Base-by-base conservation (phyloP, 2,797 vertebrate species). In the Alca torda region DNA sequence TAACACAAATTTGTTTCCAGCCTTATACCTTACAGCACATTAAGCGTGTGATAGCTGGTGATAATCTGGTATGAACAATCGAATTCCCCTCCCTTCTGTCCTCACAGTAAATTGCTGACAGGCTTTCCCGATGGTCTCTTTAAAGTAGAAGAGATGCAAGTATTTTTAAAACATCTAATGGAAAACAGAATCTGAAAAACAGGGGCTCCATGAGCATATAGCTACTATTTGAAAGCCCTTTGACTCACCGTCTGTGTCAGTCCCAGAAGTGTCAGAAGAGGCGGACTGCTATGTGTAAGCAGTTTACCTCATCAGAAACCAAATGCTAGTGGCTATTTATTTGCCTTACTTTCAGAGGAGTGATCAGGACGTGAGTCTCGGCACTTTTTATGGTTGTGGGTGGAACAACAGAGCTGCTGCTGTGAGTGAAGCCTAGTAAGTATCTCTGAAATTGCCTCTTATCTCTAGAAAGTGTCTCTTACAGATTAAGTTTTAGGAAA, bases 221-320 rank as follows among this genome's bases (percentile, higher is more conserved):
- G 57, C 61, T 86, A 26, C 73, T 90, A 23, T 88, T 88, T 93
- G 83, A 81, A 75, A 93, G 69, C 65, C 51, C 54, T 91, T 91
- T 88, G 86, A 65, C 48, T 93, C 50, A 78, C 61, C 5, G 4
- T 81, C 69, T 90, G 53, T 91, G 69, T 74, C 85, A 18, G 53
- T 72, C 73, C 76, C 76, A 50, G 73, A 61, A 61, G 85, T 5
- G 43, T 17, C 61, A 88, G 80, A 65, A 82, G 89, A 83, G 75
- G 81, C 9, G 0, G 69, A 75, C 82, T 75, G 48, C 57, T 61
- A 35, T 46, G 79, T 83, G 82, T 78, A 84, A 95, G 83, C 85
- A 83, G 48, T 78, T 94, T 86, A 69, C 53, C 80, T 97, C 90
- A 88, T 75, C 69, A 84, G 83, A 92, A 90, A 67, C 68, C 48